Conservation (phyloP, 1,140 invertebrate genomes). For the Atta cephalotes region DNA sequence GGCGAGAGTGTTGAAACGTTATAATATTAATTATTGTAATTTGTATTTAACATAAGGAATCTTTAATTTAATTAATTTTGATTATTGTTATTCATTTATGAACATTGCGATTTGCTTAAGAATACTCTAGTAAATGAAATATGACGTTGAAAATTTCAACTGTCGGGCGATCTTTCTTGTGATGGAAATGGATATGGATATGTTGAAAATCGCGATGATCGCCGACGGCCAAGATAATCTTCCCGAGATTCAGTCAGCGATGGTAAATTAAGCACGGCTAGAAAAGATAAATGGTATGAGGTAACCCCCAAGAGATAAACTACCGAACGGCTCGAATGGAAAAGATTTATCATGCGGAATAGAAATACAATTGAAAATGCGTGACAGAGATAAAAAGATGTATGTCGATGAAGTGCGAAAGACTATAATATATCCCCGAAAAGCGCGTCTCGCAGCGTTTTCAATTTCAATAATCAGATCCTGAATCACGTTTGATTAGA, state of each 20-base stretch:
- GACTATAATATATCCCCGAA: neutral
- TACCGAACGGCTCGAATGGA: constrained; percentile 17
- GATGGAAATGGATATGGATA: constrained; percentile 38
- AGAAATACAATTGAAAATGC: constrained; percentile 36
- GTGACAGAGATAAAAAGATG: neutral
- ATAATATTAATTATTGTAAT: too few species aligned
- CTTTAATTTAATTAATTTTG: too few species aligned
- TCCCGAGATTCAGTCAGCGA: constrained; percentile 50
- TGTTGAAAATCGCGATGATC: constrained; percentile 42
- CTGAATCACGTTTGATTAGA: constrained; percentile 18
- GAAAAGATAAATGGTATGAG: constrained; percentile 49
- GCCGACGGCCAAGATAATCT: constrained; percentile 49
- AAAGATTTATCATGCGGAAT: constrained; percentile 45
- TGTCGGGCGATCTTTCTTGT: constrained; percentile 16
- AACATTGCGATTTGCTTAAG: constrained; percentile 1
- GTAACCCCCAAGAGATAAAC: constrained; percentile 30
- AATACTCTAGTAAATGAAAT: constrained; percentile 18
- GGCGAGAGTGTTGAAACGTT: too few species aligned
- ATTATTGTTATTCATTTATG: too few species aligned
- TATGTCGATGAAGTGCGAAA: neutral
- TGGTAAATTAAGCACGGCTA: constrained; percentile 53
- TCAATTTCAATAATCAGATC: constrained; percentile 35
- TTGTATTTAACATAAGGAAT: too few species aligned
- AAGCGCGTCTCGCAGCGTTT: neutral
- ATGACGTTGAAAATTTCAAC: neutral